Conservation (phyloP, 1,140 invertebrate species). For the Polyergus mexicanus region DNA sequence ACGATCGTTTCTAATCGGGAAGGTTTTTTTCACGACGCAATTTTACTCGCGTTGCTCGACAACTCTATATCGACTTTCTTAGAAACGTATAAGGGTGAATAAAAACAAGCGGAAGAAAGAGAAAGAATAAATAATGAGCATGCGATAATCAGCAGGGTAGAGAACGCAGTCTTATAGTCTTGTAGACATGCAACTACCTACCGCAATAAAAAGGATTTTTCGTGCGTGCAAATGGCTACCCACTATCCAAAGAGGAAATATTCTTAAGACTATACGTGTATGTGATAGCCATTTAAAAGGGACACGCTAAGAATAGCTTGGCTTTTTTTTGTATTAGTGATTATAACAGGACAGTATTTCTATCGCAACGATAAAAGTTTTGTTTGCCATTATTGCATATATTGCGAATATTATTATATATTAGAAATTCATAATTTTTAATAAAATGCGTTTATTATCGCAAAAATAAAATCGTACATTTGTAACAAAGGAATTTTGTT, state of each 20-base stretch:
- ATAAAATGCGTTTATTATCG: neutral
- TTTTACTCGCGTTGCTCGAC: slow-evolving; percentile 30
- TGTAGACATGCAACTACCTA: slow-evolving; percentile 46
- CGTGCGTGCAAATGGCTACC: slow-evolving; percentile 33
- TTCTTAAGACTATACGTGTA: slow-evolving; percentile 44
- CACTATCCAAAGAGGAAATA: slow-evolving; percentile 27
- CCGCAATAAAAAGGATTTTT: slow-evolving; percentile 56
- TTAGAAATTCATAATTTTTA: slow-evolving; percentile 3
- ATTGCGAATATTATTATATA: neutral
- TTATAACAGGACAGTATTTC: neutral
- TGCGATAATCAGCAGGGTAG: slow-evolving; percentile 35
- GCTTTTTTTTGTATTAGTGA: slow-evolving; percentile 17
- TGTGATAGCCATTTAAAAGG: slow-evolving; percentile 16
- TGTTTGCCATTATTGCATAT: neutral
- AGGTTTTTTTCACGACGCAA: neutral
- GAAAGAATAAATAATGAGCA: slow-evolving; percentile 37
- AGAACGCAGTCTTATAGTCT: slow-evolving; percentile 11
- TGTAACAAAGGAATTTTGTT: neutral
- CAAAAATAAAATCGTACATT: neutral
- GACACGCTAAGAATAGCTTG: slow-evolving; percentile 34
- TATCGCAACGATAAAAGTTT: slow-evolving; percentile 3
- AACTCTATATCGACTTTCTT: slow-evolving; percentile 35
- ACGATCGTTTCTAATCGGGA: slow-evolving; percentile 17
- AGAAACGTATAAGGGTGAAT: slow-evolving; percentile 7
- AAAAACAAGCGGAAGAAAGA: neutral